A percentile compares a stretch with the other conserved stretches of the same genome.
Evolutionary conservation across 2,113 vertebrate species (phyloP).

Genomic region (Melanotaenia duboulayi): DNA sequence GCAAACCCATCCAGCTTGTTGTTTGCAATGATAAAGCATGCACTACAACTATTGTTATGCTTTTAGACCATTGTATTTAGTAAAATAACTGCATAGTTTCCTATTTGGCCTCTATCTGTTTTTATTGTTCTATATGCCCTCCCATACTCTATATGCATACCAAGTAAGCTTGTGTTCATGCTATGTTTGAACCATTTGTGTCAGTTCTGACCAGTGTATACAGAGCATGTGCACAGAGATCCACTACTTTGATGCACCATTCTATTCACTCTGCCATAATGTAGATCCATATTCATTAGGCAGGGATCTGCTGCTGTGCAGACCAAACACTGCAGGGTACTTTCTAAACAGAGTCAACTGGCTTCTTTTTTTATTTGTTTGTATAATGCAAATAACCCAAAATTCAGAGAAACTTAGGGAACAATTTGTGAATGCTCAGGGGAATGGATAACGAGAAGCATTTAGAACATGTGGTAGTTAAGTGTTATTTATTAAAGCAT

Average conservation of each 20-base stretch:
- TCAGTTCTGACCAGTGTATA: neutral
- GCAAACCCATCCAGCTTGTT: conserved; percentile 20
- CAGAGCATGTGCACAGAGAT: conserved; percentile 4
- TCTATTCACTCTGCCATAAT: conserved; percentile 54
- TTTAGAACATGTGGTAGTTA: conserved; percentile 33
- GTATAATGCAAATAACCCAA: conserved; percentile 36
- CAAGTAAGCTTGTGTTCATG: neutral
- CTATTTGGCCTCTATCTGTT: neutral
- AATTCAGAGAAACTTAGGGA: conserved; percentile 29
- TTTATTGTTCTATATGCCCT: no score
- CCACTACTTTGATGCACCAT: neutral
- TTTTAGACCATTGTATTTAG: neutral
- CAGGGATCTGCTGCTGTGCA: conserved; percentile 37
- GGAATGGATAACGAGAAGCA: conserved; percentile 41
- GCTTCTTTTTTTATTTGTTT: conserved; percentile 59
- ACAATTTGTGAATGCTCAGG: conserved; percentile 40
- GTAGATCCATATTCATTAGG: conserved; percentile 62
- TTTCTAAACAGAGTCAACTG: conserved; percentile 17
- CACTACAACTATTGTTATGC: neutral
- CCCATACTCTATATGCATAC: neutral
- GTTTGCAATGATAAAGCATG: neutral
- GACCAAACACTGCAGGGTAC: conserved; percentile 51
- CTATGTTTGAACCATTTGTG: conserved; percentile 9
- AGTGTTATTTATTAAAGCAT: conserved; percentile 25
- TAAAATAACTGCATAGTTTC: neutral